Base-by-base conservation (phyloP, 1,140 invertebrate species). In the Calephelis virginiensis region DNA sequence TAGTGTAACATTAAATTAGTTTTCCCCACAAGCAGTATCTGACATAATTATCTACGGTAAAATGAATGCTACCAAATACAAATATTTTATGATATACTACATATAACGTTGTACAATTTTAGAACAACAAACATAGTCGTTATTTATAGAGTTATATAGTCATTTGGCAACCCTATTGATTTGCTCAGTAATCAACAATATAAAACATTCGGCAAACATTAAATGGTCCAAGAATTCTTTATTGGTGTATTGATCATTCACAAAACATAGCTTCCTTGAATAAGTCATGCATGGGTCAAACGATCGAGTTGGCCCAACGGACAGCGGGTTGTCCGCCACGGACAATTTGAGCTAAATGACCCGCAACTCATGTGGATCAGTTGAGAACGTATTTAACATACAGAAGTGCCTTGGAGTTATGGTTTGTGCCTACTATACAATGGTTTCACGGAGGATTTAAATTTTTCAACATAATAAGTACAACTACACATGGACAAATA, bases 291-390 rank as follows among this genome's bases (percentile, higher is more conserved):
- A 43, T 40, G 38, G 38, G 63, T 53, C 63, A 53, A 59, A 59
- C 56, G 56, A 59, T 59, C 56, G 53, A 56, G 53, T 17, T 59
- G 56, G 56, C 56, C 56, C 17, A 48, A 63, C 61, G 47, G 61
- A 63, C 47, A 46, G 67, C 60, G 48, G 17, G 37, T 59, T 59
- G 56, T 40, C 56, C 56, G 56, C 37, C 68, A 74, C 77, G 77
- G 69, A 45, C 77, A 77, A 79, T 81, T 81, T 81, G 74, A 72
- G 70, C 66, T 67, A 74, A 81, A 81, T 77, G 78, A 72, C 61
- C 68, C 75, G 73, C 72, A 71, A 65, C 73, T 80, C 72, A 73
- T 77, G 38, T 77, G 68, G 56, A 70, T 71, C 68, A 40, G n/a
- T 28, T 40, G 37, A 59, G 56, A 56, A 56, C 2, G 10, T 12